Conservation (phyloP, 2,888 invertebrate genomes). For the Ormyrus thymus region DNA sequence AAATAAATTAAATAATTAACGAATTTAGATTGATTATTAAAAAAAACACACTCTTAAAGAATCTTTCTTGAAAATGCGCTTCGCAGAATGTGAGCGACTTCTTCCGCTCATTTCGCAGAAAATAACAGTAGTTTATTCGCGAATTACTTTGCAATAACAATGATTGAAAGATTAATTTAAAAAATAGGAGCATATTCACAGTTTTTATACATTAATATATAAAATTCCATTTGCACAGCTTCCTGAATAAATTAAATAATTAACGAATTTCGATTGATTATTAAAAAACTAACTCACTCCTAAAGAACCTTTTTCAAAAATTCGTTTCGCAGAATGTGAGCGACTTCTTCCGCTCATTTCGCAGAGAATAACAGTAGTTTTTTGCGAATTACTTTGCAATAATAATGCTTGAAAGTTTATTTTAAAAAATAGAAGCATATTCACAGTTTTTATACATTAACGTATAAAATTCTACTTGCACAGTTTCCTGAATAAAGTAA, state of each 20-base stretch:
- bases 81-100: too few relatives aligned
- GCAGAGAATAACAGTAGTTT: neutral
- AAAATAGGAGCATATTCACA: slow-evolving; percentile 61
- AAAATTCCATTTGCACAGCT: neutral
- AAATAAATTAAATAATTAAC: neutral
- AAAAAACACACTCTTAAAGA: neutral
- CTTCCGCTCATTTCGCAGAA: neutral
- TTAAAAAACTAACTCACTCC: neutral
- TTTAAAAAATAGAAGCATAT: slow-evolving; percentile 61
- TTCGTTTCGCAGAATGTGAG: too few relatives aligned
- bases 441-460: neutral
- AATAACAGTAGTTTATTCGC: neutral
- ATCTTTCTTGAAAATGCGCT: neutral
- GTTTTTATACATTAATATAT: neutral
- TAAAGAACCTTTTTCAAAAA: neutral
- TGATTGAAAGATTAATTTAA: too few relatives aligned
- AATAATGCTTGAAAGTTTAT: too few relatives aligned
- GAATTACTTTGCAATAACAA: too few relatives aligned
- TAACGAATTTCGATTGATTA: neutral
- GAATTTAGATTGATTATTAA: neutral
- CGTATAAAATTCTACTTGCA: neutral
- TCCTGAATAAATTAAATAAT: neutral
- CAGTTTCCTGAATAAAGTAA: too few relatives aligned
- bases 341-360: too few relatives aligned
- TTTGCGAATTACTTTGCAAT: too few relatives aligned